These are phyloP conservation scores for Heliocidaris erythrogramma DNA, from an alignment of 35 echinoderm and acorn worm genomes.

Conservation along the genomic window DNA sequence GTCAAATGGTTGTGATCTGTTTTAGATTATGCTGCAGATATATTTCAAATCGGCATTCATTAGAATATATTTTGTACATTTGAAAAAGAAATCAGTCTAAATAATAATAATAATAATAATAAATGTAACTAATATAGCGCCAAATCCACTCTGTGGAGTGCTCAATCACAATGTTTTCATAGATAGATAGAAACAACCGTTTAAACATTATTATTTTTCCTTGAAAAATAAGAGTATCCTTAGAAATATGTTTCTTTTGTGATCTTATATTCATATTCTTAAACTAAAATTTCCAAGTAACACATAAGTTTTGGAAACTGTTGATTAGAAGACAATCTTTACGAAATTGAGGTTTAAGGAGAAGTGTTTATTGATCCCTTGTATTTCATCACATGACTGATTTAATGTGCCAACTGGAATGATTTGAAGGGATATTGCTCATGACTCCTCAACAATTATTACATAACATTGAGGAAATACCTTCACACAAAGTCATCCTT, in stretches of 20 bases:
- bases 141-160: too few species aligned
- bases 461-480: slow-evolving; percentile 30
- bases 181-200: too few species aligned
- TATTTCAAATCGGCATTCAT: background rate
- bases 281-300: background rate
- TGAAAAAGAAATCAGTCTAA: too few species aligned
- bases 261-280: background rate
- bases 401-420: background rate
- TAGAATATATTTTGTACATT: too few species aligned
- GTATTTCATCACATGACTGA: background rate
- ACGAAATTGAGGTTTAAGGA: background rate
- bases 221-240: too few species aligned
- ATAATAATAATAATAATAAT: too few species aligned
- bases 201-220: too few species aligned
- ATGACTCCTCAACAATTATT: slow-evolving; percentile 9
- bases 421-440: background rate
- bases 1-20: background rate
- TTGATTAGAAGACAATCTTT: background rate
- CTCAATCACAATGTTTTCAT: too few species aligned
- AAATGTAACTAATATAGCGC: too few species aligned
- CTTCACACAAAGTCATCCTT: background rate
- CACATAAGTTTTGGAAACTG: background rate
- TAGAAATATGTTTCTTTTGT: too few species aligned
- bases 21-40: background rate
- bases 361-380: background rate